Percentiles rank a stretch among this genome's conserved stretches.
Evolutionary conservation across 2,888 invertebrate species (phyloP).

Genomic region (Latrodectus elegans): DNA sequence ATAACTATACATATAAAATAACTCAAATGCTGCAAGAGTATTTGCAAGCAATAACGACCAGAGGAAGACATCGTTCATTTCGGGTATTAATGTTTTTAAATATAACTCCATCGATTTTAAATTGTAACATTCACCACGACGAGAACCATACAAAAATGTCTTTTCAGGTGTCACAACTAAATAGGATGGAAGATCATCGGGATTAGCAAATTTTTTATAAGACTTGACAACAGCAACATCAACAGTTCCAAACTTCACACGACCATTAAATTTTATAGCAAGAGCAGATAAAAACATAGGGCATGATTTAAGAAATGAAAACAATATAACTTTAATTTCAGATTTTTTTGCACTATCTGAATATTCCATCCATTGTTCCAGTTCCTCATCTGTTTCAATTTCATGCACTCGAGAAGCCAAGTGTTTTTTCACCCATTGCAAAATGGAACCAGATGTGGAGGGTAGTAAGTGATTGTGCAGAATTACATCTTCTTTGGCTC

Average conservation of each 20-base stretch:
- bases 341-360: slow-evolving; percentile 63
- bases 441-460: slow-evolving; percentile 73
- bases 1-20: slow-evolving; percentile 75
- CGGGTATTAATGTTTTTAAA: slow-evolving; percentile 76
- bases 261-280: slow-evolving; percentile 78
- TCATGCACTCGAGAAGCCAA: slow-evolving; percentile 75
- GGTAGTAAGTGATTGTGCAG: slow-evolving; percentile 74
- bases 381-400: slow-evolving; percentile 73
- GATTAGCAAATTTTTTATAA: slow-evolving; percentile 38
- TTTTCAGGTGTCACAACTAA: slow-evolving; percentile 76
- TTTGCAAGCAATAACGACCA: slow-evolving; percentile 76
- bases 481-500: slow-evolving; percentile 76
- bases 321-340: slow-evolving; percentile 75
- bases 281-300: slow-evolving; percentile 78
- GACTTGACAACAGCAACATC: slow-evolving; percentile 60
- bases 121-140: slow-evolving; percentile 75
- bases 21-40: slow-evolving; percentile 76
- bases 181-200: slow-evolving; percentile 73
- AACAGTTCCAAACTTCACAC: slow-evolving; percentile 76
- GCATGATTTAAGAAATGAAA: slow-evolving; percentile 75
- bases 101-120: slow-evolving; percentile 76
- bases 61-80: slow-evolving; percentile 78
- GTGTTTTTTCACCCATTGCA: slow-evolving; percentile 76
- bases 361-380: slow-evolving; percentile 74
- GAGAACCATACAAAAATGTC: slow-evolving; percentile 75